phyloP scores from a whole-genome alignment of 1,140 invertebrate genomes.

The Drosophila mojavensis region DNA sequence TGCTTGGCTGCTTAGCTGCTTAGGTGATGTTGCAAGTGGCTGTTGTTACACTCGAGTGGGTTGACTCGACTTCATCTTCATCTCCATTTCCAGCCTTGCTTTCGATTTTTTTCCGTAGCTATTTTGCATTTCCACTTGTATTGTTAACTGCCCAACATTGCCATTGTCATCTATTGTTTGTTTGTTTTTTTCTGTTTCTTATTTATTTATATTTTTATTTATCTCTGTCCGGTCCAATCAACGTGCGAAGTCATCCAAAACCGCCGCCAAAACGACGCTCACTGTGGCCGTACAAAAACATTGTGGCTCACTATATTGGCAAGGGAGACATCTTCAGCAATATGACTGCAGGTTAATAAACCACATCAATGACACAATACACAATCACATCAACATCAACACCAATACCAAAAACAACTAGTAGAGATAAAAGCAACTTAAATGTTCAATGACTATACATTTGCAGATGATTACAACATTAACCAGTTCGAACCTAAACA shows the following conservation, averaged over 20 bases:
- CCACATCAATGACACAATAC: conserved; percentile 64
- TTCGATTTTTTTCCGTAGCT: conserved; percentile 53
- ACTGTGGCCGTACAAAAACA: conserved; percentile 76
- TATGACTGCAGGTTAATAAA: conserved; percentile 80
- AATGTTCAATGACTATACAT: conserved; percentile 44
- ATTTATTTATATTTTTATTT: conserved; percentile 21
- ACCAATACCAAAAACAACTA: neutral
- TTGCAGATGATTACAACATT: conserved; percentile 91
- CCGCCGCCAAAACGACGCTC: conserved; percentile 77
- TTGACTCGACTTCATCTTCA: conserved; percentile 24
- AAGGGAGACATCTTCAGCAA: conserved; percentile 83
- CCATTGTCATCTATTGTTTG: conserved; percentile 68
- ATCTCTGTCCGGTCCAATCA: conserved; percentile 56
- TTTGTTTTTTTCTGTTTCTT: conserved; percentile 14
- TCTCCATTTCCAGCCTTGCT: conserved; percentile 35
- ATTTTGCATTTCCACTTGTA: conserved; percentile 68
- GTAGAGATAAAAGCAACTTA: neutral
- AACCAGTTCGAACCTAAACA: conserved; percentile 92
- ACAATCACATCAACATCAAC: conserved; percentile 1
- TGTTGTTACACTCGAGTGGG: conserved; percentile 64
- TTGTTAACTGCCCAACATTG: conserved; percentile 66
- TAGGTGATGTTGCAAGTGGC: conserved; percentile 60
- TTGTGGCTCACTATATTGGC: conserved; percentile 83
- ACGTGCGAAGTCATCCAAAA: conserved; percentile 79
- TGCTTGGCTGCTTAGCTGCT: no score